Evolutionary conservation across 2,113 vertebrate genomes (phyloP).

Genomic region (Saguinus imperator): DNA sequence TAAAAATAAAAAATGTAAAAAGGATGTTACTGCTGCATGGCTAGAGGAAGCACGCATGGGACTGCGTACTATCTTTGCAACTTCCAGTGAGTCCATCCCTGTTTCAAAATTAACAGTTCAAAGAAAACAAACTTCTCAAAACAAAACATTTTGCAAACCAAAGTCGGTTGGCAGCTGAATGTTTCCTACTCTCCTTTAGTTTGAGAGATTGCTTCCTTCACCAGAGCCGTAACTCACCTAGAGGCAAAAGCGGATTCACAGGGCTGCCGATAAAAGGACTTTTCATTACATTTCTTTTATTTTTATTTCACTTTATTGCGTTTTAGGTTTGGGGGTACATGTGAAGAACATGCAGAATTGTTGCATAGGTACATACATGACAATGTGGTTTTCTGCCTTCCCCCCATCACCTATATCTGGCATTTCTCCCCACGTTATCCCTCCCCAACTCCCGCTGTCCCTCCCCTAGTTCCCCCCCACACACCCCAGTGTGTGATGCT

Average conservation of each 20-base stretch:
- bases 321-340: too few relatives aligned
- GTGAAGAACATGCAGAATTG: too few relatives aligned
- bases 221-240: background rate
- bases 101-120: background rate
- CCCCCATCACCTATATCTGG: too few relatives aligned
- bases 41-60: accelerated
- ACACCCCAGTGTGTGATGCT: too few relatives aligned
- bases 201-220: background rate
- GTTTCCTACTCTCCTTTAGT: background rate
- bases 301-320: too few relatives aligned
- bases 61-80: background rate
- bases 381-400: too few relatives aligned
- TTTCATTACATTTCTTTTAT: background rate
- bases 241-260: background rate
- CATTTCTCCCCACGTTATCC: too few relatives aligned
- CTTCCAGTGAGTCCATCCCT: background rate
- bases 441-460: too few relatives aligned
- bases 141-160: background rate
- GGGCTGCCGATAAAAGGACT: too few relatives aligned
- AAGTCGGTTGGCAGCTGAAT: background rate
- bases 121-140: background rate
- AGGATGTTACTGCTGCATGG: background rate
- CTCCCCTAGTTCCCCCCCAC: too few relatives aligned
- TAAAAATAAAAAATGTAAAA: too few relatives aligned
- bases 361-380: too few relatives aligned